Base-by-base conservation (phyloP, 1,140 invertebrate genomes). In the Aphaenogaster ashmeadi region DNA sequence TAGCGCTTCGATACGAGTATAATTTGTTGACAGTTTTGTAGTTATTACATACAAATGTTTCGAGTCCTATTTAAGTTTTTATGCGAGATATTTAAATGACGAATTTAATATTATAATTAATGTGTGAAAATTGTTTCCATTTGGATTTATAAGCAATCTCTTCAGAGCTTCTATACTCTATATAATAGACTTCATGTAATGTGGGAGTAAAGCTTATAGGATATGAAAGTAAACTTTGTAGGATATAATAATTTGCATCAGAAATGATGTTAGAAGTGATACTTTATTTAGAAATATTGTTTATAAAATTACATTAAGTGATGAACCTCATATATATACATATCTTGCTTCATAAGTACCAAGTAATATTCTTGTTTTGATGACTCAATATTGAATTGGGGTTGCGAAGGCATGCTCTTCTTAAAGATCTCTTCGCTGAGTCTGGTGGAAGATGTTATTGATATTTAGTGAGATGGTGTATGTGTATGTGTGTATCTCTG, bases 381-480 rank as follows among this genome's bases (percentile, higher is more conserved):
- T 15, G 36, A 67, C 13, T 6, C 8, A 1, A 56, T 69, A 56
- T 88, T 85, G 58, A 88, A 72, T 79, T 78, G 56, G 74, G 52
- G 33, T 52, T 77, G 67, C 21, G 15, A 1, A 84, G 27, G 36
- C 11, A 60, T 1, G 58, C 36, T 38, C 18, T 78, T 75, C 71
- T 83, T 67, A 72, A 87, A 58, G 21, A 64, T 89, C 50, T 75
- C 9, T 33, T 11, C 11, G 50, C 54, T 21, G n/a, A 67, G 9
- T 54, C 66, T 72, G 50, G 58, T 69, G 41, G 56, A 88, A 90
- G 88, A 91, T 84, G 62, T 93, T 94, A 94, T 94, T 93, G 92
- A 94, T 91, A 93, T 94, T 93, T 91, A 44, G 78, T 87, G 56
- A 64, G 86, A 88, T 21, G 56, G 21, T 78, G 41, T 77, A 60